These are phyloP conservation scores for Alentia gelatinosa DNA, from an alignment of 2,888 invertebrate species.

Conservation along the genomic window DNA sequence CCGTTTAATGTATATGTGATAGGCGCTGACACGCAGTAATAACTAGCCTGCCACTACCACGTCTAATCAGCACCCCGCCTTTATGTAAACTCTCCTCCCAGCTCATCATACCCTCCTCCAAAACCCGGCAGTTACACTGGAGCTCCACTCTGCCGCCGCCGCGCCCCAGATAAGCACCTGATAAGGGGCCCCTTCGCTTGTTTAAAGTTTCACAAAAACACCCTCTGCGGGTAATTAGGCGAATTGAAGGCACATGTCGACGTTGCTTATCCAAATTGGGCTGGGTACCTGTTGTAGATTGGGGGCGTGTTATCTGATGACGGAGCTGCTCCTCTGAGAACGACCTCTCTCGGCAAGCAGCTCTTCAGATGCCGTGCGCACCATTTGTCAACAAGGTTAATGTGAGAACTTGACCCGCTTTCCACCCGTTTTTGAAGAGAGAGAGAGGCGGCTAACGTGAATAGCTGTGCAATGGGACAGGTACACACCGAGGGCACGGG, in stretches of 20 bases:
- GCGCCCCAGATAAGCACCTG: not conserved
- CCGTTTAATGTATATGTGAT: not conserved
- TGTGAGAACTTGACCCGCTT: not conserved
- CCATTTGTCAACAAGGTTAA: not conserved
- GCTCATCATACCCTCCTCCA: not conserved
- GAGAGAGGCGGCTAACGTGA: not conserved
- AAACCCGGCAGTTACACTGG: not conserved
- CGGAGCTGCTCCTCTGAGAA: not conserved
- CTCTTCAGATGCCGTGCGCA: not conserved
- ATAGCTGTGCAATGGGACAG: not conserved
- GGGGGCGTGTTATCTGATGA: not conserved
- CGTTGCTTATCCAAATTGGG: not conserved
- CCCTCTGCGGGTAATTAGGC: not conserved
- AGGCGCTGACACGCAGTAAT: not conserved
- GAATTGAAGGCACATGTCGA: slow-evolving; percentile 29
- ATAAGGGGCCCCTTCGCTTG: not conserved
- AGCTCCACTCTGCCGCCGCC: not conserved
- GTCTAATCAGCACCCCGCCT: not conserved
- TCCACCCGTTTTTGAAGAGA: not conserved
- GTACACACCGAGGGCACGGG: too few species aligned
- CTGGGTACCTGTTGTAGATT: not conserved
- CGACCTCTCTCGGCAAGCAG: not conserved
- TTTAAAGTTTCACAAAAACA: not conserved
- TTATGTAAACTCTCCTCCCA: not conserved
- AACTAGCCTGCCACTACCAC: not conserved